phyloP scores from a whole-genome alignment of 2,797 vertebrate species.

The Simalia tracyae region DNA sequence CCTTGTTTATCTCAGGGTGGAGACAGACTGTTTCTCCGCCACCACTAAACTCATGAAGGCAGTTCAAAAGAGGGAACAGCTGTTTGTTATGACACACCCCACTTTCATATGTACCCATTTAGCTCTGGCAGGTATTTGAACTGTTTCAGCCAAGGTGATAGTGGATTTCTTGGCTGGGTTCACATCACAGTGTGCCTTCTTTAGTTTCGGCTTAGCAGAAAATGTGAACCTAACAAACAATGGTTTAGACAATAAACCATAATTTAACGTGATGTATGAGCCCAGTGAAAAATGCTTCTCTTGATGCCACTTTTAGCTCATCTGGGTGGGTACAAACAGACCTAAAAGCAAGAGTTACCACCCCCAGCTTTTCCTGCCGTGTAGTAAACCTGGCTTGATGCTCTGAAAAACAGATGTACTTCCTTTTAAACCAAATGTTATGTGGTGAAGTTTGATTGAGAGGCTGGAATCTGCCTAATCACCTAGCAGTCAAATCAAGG shows the following conservation, averaged over 20 bases:
- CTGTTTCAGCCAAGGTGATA: neutral
- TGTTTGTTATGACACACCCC: neutral
- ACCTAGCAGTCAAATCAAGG: neutral
- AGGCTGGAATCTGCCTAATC: neutral
- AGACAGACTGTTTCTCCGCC: neutral
- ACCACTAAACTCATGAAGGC: neutral
- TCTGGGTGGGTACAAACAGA: neutral
- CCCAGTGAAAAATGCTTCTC: neutral
- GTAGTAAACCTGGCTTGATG: neutral
- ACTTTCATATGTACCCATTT: neutral
- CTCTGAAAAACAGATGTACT: neutral
- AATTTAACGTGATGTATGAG: neutral
- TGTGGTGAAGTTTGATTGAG: neutral
- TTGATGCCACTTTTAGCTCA: neutral
- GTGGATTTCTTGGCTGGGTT: neutral
- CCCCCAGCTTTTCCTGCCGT: neutral
- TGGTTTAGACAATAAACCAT: neutral
- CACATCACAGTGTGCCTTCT: neutral
- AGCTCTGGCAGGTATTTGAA: neutral
- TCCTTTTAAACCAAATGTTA: neutral
- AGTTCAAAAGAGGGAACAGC: neutral
- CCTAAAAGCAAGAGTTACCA: neutral
- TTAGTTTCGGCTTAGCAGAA: neutral
- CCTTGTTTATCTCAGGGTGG: neutral
- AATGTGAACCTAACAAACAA: neutral